Evolutionary conservation across 2,888 invertebrate genomes (phyloP), one percentile per base, ranked within the genome.

Genomic region (Ophion costatus): DNA sequence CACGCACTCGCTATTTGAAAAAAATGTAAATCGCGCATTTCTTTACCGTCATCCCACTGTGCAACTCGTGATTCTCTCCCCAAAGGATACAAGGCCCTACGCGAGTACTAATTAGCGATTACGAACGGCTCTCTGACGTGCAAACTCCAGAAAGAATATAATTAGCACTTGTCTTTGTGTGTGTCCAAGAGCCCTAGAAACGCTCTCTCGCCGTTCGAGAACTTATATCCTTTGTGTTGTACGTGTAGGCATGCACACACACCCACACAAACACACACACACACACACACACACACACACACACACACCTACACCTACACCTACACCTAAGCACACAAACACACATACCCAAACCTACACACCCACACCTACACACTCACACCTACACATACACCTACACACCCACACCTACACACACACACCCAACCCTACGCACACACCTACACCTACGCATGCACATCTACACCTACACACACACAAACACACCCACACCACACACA

Each of bases 61-160:
- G 24, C 14, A 33, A 64, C 17, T 17, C 24, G 5, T 29, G 24
- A 57, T 14, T 75, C 11, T 17, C 45, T 63, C 51, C 45, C 63
- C 45, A 75, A 63, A 64, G 63, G 29, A 38, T 45, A 63, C 63
- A 63, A 45, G 64, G 29, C 66, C 76, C 70, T 59, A 63, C 88
- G 70, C 80, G 86, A 80, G 88, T 88, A 89, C 91, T 91, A 91
- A 91, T 91, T 91, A 91, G 88, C 91, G 89, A 91, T 91, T 91
- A 90, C 88, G 89, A 87, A 89, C 89, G 88, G 88, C 88, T 89
- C 79, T 79, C 88, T 87, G 86, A 87, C 88, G 86, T 87, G 75
- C 66, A 81, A 86, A 88, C 87, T 90, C 90, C 86, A 88, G 87
- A 88, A 88, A 86, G 88, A 90, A 90, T 90, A 90, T 91, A 91